Conservation (phyloP, 2,888 invertebrate genomes). For the Ferdinandea cuprea region DNA sequence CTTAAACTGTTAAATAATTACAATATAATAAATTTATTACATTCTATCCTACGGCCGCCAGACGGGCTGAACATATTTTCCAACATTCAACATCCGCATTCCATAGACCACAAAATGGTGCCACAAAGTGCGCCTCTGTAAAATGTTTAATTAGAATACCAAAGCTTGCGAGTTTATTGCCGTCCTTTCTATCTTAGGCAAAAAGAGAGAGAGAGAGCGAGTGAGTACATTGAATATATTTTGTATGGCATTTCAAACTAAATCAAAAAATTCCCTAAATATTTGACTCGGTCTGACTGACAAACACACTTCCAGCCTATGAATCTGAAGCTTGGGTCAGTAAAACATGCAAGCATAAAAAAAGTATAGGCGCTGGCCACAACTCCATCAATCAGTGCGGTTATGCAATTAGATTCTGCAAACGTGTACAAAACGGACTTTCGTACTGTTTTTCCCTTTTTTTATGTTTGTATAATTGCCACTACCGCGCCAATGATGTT, state of each 20-base stretch:
- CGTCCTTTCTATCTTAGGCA: not conserved
- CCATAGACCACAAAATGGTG: constrained; percentile 55
- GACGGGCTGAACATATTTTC: constrained; percentile 11
- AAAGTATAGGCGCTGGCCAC: constrained; percentile 19
- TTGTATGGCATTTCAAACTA: constrained; percentile 46
- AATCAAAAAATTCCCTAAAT: constrained; percentile 60
- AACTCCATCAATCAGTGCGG: constrained; percentile 74
- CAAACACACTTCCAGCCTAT: constrained; percentile 4
- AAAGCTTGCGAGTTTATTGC: constrained; percentile 15
- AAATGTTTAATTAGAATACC: constrained; percentile 72
- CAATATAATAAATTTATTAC: constrained; percentile 50
- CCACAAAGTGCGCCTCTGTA: constrained; percentile 59
- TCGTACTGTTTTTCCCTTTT: constrained; percentile 25
- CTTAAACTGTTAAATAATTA: constrained; percentile 35
- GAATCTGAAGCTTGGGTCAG: not conserved
- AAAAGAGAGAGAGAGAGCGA: not conserved
- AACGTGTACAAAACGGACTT: constrained; percentile 63
- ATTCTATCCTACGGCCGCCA: constrained; percentile 3
- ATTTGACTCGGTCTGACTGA: constrained; percentile 10
- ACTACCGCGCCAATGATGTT: constrained; percentile 48
- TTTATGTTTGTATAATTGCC: constrained; percentile 9
- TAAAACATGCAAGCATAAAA: not conserved
- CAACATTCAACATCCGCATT: constrained; percentile 58
- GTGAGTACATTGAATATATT: constrained; percentile 7
- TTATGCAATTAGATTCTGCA: constrained; percentile 73